Conservation (phyloP, 2,888 invertebrate species). For the Eilema sororculum region DNA sequence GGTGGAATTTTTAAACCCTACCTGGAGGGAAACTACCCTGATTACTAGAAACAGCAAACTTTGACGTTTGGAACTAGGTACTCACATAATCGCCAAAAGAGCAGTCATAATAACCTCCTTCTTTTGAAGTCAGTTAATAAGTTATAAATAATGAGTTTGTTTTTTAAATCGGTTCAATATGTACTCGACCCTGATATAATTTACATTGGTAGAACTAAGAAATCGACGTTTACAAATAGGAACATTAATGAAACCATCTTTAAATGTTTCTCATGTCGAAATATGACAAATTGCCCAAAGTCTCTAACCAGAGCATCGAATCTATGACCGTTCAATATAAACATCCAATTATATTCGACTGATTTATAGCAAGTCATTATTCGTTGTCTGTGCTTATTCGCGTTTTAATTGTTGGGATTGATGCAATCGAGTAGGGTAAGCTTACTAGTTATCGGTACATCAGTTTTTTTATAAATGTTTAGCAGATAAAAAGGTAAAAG, state of each 20-base stretch:
- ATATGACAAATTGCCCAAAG: conserved; percentile 45
- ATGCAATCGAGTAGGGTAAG: conserved; percentile 45
- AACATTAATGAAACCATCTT: conserved; percentile 22
- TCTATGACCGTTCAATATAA: conserved; percentile 48
- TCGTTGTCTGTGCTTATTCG: conserved; percentile 59
- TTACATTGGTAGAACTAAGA: conserved; percentile 1
- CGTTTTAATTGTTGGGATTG: conserved; percentile 58
- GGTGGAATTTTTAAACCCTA: too few relatives aligned
- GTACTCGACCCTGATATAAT: not conserved
- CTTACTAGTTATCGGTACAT: conserved; percentile 10
- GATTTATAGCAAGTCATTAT: conserved; percentile 58
- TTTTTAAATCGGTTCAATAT: not conserved
- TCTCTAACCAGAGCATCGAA: conserved; percentile 46
- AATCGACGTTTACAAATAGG: conserved; percentile 14
- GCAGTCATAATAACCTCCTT: not conserved
- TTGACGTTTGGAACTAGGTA: too few relatives aligned
- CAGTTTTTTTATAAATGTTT: not conserved
- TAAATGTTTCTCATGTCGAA: conserved; percentile 43
- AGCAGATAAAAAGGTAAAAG: too few relatives aligned
- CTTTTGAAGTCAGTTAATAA: not conserved
- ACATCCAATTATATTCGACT: conserved; percentile 51
- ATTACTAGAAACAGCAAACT: too few relatives aligned
- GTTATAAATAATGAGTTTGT: not conserved
- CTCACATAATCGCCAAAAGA: not conserved
- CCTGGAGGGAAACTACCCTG: too few relatives aligned